A percentile compares a stretch with the other conserved stretches of the same genome.
Evolutionary conservation across 2,113 vertebrate genomes (phyloP).

Genomic region (Toxostoma redivivum): DNA sequence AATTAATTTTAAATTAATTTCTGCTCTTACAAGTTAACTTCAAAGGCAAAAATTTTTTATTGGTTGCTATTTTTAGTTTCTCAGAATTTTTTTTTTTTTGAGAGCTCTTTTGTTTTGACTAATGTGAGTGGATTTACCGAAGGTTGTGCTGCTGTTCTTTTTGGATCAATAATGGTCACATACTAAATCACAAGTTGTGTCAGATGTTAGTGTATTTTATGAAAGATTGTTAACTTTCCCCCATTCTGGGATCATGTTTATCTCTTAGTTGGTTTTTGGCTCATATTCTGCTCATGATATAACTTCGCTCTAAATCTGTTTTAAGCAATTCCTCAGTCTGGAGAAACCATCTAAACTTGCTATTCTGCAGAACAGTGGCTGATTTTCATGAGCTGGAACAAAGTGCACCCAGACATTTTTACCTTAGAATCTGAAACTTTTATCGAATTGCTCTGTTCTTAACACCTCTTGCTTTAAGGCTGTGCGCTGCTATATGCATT

Average conservation of each 20-base stretch:
- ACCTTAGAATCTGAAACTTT: not conserved
- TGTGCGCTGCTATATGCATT: not conserved
- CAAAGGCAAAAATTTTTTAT: not conserved
- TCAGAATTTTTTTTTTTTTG: not conserved
- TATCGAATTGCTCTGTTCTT: not conserved
- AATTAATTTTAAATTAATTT: not conserved
- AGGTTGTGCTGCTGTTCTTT: not conserved
- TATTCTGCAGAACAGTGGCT: not conserved
- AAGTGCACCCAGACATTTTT: not conserved
- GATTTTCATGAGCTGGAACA: not conserved
- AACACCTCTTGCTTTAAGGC: not conserved
- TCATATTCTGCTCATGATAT: fast-evolving
- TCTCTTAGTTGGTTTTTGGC: not conserved
- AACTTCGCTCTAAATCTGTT: not conserved
- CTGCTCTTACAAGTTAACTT: not conserved
- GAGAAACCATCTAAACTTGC: not conserved
- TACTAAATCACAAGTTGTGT: not conserved
- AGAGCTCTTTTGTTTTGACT: not conserved
- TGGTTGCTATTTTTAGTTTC: not conserved
- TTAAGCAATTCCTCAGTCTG: not conserved
- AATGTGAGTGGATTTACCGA: not conserved
- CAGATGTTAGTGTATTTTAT: not conserved
- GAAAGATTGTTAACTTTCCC: not conserved
- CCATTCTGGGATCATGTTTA: not conserved
- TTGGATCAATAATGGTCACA: not conserved